Conservation (phyloP, 2,888 invertebrate genomes). For the Pocota personata region DNA sequence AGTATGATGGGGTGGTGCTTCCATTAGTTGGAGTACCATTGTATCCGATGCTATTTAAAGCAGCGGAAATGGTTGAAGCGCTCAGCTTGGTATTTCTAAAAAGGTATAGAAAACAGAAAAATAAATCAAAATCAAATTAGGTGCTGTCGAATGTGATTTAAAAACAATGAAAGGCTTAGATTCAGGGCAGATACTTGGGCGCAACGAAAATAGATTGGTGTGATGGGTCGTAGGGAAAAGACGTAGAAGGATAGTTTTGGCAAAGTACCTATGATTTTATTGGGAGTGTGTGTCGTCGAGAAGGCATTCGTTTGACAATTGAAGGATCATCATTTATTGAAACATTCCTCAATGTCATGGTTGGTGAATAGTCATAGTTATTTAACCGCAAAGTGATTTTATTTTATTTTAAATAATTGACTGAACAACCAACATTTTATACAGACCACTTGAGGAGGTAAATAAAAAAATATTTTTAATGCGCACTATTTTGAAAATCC, state of each 20-base stretch:
- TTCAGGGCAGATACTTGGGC: constrained; percentile 5
- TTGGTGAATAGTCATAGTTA: not conserved
- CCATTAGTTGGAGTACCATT: constrained; percentile 81
- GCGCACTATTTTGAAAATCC: too few relatives aligned
- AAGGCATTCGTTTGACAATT: not conserved
- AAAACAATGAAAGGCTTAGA: constrained; percentile 26
- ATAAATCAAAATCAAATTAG: constrained; percentile 22
- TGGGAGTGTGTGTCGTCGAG: not conserved
- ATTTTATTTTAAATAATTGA: too few relatives aligned
- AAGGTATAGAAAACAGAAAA: constrained; percentile 55
- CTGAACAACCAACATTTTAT: too few relatives aligned
- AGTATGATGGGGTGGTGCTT: constrained; percentile 77
- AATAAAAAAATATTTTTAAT: too few relatives aligned
- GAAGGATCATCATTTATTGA: not conserved
- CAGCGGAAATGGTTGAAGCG: constrained; percentile 89
- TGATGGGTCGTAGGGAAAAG: constrained; percentile 6
- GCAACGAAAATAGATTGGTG: constrained; percentile 15
- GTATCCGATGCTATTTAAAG: constrained; percentile 84
- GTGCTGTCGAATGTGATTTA: constrained; percentile 31
- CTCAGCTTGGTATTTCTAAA: constrained; percentile 88
- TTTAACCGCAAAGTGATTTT: not conserved
- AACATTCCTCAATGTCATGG: not conserved
- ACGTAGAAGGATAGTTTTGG: not conserved
- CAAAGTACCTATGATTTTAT: not conserved
- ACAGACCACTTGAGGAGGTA: too few relatives aligned